These are phyloP conservation scores for Xenopus laevis DNA, from an alignment of 2,113 vertebrate species.

Conservation along the genomic window DNA sequence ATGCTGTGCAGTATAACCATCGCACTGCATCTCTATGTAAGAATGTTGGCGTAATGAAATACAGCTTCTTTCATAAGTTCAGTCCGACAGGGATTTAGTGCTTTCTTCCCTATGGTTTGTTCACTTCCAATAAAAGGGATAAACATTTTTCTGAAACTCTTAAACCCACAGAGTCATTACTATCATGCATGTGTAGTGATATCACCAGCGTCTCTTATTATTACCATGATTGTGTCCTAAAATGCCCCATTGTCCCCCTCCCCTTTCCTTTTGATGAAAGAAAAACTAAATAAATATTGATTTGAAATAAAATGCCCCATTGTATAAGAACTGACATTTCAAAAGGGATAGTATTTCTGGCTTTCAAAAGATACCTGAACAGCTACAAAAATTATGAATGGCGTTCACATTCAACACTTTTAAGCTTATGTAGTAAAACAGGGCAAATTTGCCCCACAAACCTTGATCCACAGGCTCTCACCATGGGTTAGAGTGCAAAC, in stretches of 20 bases:
- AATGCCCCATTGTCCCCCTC: conserved; percentile 7
- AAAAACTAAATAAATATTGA: too few relatives aligned
- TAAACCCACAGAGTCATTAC: not conserved
- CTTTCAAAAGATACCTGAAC: too few relatives aligned
- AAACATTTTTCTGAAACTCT: not conserved
- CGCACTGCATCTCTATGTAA: not conserved
- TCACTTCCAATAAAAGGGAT: conserved; percentile 15
- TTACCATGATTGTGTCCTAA: conserved; percentile 11
- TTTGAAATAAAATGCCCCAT: conserved; percentile 14
- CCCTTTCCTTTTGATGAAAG: too few relatives aligned
- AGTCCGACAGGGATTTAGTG: not conserved
- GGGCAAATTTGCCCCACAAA: too few relatives aligned
- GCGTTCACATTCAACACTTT: too few relatives aligned
- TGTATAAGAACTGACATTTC: not conserved
- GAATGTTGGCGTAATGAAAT: conserved; percentile 5
- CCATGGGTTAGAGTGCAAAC: too few relatives aligned
- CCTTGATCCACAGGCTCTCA: too few relatives aligned
- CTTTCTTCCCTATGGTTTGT: conserved; percentile 12
- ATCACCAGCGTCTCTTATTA: not conserved
- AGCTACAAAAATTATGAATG: too few relatives aligned
- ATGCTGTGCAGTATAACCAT: conserved; percentile 1
- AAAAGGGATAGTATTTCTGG: too few relatives aligned
- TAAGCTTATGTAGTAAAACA: too few relatives aligned
- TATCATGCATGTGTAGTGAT: not conserved
- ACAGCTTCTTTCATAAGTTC: conserved; percentile 3